Conservation (phyloP, 2,888 invertebrate genomes). For the Baccha elongata region DNA sequence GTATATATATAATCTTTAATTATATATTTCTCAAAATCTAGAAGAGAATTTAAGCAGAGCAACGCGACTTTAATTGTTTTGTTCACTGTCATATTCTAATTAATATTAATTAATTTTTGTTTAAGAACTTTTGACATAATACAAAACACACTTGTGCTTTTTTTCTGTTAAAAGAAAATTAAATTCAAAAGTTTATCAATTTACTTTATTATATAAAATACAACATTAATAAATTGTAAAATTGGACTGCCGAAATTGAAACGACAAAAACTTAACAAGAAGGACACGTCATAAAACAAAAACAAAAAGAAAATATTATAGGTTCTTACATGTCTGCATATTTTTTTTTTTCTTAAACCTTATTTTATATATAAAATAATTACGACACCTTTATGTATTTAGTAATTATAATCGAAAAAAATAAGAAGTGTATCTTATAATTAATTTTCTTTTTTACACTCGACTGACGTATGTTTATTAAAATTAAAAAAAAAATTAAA, state of each 20-base stretch:
- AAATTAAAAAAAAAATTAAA: slow-evolving; percentile 7
- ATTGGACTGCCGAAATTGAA: slow-evolving; percentile 30
- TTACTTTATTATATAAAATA: slow-evolving; percentile 13
- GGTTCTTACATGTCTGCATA: slow-evolving; percentile 41
- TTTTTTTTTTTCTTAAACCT: slow-evolving; percentile 19
- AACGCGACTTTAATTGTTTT: slow-evolving; percentile 12
- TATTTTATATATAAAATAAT: slow-evolving; percentile 30
- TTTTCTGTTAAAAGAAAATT: background rate
- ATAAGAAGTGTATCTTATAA: slow-evolving; percentile 47
- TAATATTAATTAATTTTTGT: slow-evolving; percentile 38
- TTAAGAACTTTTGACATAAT: slow-evolving; percentile 20
- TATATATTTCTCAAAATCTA: slow-evolving; percentile 35
- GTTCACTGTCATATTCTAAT: slow-evolving; percentile 19
- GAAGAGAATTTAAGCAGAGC: slow-evolving; percentile 26
- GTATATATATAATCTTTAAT: background rate
- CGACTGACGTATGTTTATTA: slow-evolving; percentile 61
- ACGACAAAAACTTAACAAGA: slow-evolving; percentile 28
- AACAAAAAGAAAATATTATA: slow-evolving; percentile 36
- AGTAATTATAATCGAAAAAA: slow-evolving; percentile 40
- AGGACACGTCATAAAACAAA: slow-evolving; percentile 17
- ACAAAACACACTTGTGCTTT: slow-evolving; percentile 35
- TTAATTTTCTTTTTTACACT: slow-evolving; percentile 56
- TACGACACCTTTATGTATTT: slow-evolving; percentile 56
- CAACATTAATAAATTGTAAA: slow-evolving; percentile 15
- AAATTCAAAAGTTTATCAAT: slow-evolving; percentile 10